Base-by-base conservation (phyloP, 1,140 invertebrate species). In the Drosophila burlai region DNA sequence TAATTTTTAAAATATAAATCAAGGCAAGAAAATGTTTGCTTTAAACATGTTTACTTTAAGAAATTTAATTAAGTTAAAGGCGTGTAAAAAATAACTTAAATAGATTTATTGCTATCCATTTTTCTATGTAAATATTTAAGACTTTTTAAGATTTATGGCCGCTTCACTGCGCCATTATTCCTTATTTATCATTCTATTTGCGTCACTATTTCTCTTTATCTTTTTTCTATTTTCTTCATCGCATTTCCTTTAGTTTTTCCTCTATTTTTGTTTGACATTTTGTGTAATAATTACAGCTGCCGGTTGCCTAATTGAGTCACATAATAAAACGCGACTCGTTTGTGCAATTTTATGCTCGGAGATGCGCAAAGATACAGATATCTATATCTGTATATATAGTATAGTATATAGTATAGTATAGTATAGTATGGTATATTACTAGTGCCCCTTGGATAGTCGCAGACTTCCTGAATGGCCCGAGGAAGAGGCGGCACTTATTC, bases 261-360 rank as follows among this genome's bases (percentile, higher is more conserved):
- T 26, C 42, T 3, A 15, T 31, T 11, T 52, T 7, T 15, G 38
- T 47, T 8, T 54, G 11, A 9, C 31, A 40, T 40, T 55, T 55
- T 55, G 54, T 55, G 63, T 62, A 45, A 73, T 73, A 72, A 72
- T 73, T 73, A 73, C 55, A 52, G 6, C 4, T 26, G 15, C 46
- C 45, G 31, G 34, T 71, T 77, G 71, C 64, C 76, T 80, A 83
- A 83, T 80, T 83, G 81, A 80, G 81, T 84, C 76, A 71, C 81
- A 82, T 82, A 76, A 67, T 65, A 76, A 73, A 66, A 54, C 52
- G 55, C 67, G 59, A 49, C 43, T 59, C 34, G 67, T 46, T 59
- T 61, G 45, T 57, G 54, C 61, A 86, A 80, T 86, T 83, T 80
- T 64, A 80, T 66, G 80, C 71, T 80, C 54, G 54, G 40, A 71